A percentile compares a stretch with the other conserved stretches of the same genome.
These are phyloP conservation scores for Mythimna ferrago DNA, from an alignment of 2,888 invertebrate genomes.

Conservation along the genomic window DNA sequence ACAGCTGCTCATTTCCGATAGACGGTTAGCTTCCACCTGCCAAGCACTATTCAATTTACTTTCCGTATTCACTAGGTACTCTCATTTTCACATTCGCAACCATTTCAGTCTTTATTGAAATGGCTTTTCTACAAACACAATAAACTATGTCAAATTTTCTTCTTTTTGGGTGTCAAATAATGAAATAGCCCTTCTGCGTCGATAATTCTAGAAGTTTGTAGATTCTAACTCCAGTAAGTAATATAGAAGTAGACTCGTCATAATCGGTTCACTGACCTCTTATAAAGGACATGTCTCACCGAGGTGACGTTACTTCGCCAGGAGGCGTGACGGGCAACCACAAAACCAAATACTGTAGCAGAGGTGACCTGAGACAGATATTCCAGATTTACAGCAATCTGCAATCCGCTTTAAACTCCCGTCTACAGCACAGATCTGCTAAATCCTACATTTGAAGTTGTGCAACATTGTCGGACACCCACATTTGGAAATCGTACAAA, in stretches of 20 bases:
- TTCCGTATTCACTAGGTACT: constrained; percentile 25
- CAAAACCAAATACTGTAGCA: constrained; percentile 36
- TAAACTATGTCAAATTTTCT: too few species aligned
- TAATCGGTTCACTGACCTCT: constrained; percentile 40
- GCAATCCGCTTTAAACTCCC: not conserved
- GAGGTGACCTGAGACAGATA: constrained; percentile 9
- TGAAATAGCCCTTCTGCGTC: not conserved
- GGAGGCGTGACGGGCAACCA: constrained; percentile 52
- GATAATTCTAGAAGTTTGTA: not conserved
- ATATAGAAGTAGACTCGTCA: constrained; percentile 7
- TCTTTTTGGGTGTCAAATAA: too few species aligned
- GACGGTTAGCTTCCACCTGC: constrained; percentile 9
- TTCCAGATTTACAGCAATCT: not conserved
- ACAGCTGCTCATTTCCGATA: constrained; percentile 30
- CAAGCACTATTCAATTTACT: constrained; percentile 31
- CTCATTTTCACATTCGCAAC: constrained; percentile 15
- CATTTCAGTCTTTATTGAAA: constrained; percentile 18
- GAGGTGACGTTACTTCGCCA: constrained; percentile 40
- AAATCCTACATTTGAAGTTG: constrained; percentile 15
- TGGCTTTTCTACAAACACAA: not conserved
- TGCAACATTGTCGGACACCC: constrained; percentile 21
- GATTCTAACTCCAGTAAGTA: constrained; percentile 3
- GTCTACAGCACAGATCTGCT: constrained; percentile 5
- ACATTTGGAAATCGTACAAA: constrained; percentile 50
- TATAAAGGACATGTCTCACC: constrained; percentile 35